Evolutionary conservation across 2,113 vertebrate species (phyloP).

Genomic region (Dromaius novaehollandiae): DNA sequence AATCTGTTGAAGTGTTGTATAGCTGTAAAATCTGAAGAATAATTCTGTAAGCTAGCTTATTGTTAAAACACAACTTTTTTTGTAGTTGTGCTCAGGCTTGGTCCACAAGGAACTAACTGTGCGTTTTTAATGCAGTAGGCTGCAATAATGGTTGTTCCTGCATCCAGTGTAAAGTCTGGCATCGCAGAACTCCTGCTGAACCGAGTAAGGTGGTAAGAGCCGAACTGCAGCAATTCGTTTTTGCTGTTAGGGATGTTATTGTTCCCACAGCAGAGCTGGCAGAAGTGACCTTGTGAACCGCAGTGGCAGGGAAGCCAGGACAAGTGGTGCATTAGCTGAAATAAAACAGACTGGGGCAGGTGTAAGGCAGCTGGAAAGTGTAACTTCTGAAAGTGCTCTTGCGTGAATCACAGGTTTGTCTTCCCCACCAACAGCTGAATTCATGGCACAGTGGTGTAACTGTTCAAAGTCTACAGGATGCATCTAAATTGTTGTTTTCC

Average conservation of each 20-base stretch:
- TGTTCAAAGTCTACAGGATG: neutral
- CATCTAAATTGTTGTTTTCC: neutral
- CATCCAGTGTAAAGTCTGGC: neutral
- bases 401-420: neutral
- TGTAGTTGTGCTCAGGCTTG: neutral
- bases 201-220: neutral
- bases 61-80: neutral
- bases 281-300: neutral
- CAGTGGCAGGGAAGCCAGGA: neutral
- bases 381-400: neutral
- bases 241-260: neutral
- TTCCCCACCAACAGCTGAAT: neutral
- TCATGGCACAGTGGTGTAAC: neutral
- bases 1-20: neutral
- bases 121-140: neutral
- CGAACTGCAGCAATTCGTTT: neutral
- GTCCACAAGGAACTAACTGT: neutral
- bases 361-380: neutral
- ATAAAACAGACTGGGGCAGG: neutral
- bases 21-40: neutral
- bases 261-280: neutral
- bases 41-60: neutral
- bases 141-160: neutral
- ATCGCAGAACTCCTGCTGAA: neutral
- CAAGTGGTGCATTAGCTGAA: neutral